Conservation (phyloP, 2,888 invertebrate genomes). For the Drosophila phalerata region DNA sequence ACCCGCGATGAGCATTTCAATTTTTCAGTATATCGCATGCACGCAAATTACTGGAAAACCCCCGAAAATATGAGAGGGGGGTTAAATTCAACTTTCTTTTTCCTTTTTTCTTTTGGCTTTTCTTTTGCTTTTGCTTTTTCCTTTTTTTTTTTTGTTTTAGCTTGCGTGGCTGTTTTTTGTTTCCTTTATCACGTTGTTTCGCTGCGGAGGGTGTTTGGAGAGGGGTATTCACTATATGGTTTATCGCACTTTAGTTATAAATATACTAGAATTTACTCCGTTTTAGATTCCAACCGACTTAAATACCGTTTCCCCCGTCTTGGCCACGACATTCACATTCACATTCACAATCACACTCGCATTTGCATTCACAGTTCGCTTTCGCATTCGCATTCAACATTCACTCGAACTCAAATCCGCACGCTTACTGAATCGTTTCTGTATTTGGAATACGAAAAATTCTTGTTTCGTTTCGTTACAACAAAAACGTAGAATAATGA, state of each 20-base stretch:
- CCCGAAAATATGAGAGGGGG: constrained; percentile 21
- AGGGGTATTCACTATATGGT: constrained; percentile 12
- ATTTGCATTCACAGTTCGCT: constrained; percentile 31
- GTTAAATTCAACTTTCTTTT: constrained; percentile 33
- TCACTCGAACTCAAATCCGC: constrained; percentile 76
- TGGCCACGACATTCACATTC: constrained; percentile 21
- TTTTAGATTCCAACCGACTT: constrained; percentile 46
- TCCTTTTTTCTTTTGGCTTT: neutral
- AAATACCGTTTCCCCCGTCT: constrained; percentile 26
- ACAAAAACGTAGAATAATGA: constrained; percentile 10
- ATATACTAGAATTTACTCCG: constrained; percentile 18
- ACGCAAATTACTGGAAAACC: constrained; percentile 67
- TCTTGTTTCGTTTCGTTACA: constrained; percentile 54
- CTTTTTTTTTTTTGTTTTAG: constrained; percentile 15
- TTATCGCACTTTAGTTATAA: constrained; percentile 21
- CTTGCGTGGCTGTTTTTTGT: constrained; percentile 45
- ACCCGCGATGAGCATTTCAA: constrained; percentile 57
- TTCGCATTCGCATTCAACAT: constrained; percentile 54
- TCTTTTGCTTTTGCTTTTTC: constrained; percentile 5
- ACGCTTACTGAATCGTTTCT: constrained; percentile 80
- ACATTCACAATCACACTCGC: constrained; percentile 10
- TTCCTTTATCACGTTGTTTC: constrained; percentile 32
- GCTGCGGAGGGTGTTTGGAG: neutral
- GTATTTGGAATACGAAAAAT: constrained; percentile 77
- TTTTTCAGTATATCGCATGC: constrained; percentile 61